A percentile compares a stretch with the other conserved stretches of the same genome.
Conservation (phyloP, 2,797 vertebrate species). For the Loris lydekkerianus region DNA sequence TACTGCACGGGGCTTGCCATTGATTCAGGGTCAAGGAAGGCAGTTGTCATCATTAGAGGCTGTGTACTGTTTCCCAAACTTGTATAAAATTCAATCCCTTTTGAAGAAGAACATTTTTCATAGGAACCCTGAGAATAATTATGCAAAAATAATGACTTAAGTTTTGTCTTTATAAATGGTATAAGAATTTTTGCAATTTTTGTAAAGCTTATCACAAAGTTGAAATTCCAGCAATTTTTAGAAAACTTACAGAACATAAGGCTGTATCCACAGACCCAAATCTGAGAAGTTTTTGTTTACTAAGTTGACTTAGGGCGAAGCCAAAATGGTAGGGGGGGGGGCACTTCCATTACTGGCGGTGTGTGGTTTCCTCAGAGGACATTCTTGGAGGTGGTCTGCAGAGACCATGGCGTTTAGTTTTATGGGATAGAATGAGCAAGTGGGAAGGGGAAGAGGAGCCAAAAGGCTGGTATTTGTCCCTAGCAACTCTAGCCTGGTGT, state of each 20-base stretch:
- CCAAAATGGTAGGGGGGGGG: background rate
- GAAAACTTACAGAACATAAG: background rate
- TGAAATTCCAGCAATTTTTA: constrained; percentile 29
- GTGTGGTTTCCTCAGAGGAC: background rate
- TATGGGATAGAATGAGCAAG: background rate
- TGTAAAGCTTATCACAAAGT: background rate
- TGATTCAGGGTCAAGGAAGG: background rate
- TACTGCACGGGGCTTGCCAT: too few relatives aligned
- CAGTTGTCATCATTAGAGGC: background rate
- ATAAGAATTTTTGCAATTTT: background rate
- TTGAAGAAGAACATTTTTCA: background rate
- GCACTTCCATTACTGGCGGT: background rate
- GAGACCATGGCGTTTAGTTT: background rate
- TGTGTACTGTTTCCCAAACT: background rate
- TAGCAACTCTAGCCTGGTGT: background rate
- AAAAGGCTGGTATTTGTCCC: background rate
- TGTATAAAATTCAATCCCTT: background rate
- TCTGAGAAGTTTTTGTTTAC: background rate
- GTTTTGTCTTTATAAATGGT: background rate
- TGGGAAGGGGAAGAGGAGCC: background rate
- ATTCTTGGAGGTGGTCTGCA: background rate
- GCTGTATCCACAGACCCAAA: background rate
- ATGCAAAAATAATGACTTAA: background rate
- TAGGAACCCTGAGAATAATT: background rate
- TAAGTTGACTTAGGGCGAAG: background rate